Base-by-base conservation (phyloP, 1,140 invertebrate species). In the Trichonephila clavipes region DNA sequence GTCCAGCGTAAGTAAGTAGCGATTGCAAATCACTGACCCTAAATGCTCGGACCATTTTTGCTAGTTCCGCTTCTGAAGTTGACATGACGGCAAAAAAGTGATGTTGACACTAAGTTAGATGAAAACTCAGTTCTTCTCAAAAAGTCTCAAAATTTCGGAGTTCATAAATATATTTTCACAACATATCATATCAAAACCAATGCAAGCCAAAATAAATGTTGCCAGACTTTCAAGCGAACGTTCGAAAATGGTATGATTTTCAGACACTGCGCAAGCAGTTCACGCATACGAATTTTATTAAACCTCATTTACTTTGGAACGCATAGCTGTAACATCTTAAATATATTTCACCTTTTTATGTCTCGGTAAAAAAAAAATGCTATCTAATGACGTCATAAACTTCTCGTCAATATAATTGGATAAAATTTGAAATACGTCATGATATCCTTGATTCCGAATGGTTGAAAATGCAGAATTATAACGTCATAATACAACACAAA, bases 1-100 rank as follows among this genome's bases (percentile, higher is more conserved):
- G 97, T 95, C 98, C 97, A 95, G 98, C 98, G 96, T 97, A 97
- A 95, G 97, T 97, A 95, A 98, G 97, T 95, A 99, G 96, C 96
- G 98, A 95, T 94, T 97, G 96, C 62, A 97, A 95, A 95, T 97
- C 96, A 69, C 96, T 96, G n/a, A 97, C 96, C 51, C 96, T 95
- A 94, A 96, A 96, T 90, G 95, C 95, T 94, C 96, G 95, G 59
- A 97, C 95, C 96, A 96, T 96, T 94, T 96, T 95, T 96, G 96
- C 95, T 77, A 96, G 95, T 59, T 92, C 69, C 69, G 34, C 5
- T 34, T 88, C 72, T 1, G 69, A 19, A 51, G 16, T 21, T 2
- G 89, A 81, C 64, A 69, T 69, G 51, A 61, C 51, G 44, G 64
- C 34, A 40, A 34, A 61, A 28, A 18, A 24, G n/a, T 64, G 18